A percentile compares a stretch with the other conserved stretches of the same genome.
Conservation (phyloP, 2,113 vertebrate genomes). For the Megaptera novaeangliae region DNA sequence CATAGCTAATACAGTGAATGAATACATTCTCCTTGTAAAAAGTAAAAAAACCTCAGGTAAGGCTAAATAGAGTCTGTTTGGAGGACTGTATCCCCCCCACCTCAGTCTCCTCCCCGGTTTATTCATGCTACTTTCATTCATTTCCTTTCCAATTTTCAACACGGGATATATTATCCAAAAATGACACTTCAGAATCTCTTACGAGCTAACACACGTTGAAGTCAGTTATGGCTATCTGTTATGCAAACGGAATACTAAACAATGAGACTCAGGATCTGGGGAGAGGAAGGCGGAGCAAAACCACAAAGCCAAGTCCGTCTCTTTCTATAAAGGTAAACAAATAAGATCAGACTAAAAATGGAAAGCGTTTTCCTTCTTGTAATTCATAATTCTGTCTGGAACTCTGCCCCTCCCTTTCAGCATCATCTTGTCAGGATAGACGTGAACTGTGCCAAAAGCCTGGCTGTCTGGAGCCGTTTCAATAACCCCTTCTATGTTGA, state of each 20-base stretch:
- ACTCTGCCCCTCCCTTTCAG: slow-evolving; percentile 90
- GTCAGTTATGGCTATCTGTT: background rate
- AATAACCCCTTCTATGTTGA: slow-evolving; percentile 91
- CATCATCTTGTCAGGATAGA: slow-evolving; percentile 90
- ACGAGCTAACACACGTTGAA: background rate
- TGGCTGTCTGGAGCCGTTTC: slow-evolving; percentile 88
- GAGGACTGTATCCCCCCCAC: background rate
- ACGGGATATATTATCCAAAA: background rate
- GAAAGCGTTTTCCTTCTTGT: slow-evolving; percentile 34
- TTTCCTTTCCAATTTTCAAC: background rate
- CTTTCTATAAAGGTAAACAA: background rate
- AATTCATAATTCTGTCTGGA: slow-evolving; percentile 82
- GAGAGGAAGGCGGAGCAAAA: background rate
- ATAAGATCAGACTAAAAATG: background rate
- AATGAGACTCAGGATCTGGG: background rate
- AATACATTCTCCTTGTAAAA: background rate
- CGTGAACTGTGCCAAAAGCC: slow-evolving; percentile 89
- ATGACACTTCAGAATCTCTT: background rate
- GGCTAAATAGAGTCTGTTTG: background rate
- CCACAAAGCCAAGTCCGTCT: background rate
- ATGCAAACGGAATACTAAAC: background rate
- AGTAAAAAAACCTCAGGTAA: background rate
- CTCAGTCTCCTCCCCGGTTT: background rate
- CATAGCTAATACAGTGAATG: background rate
- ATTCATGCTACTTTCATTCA: background rate